Evolutionary conservation across 1,140 invertebrate species (phyloP).

Genomic region (Dufourea novaeangliae): DNA sequence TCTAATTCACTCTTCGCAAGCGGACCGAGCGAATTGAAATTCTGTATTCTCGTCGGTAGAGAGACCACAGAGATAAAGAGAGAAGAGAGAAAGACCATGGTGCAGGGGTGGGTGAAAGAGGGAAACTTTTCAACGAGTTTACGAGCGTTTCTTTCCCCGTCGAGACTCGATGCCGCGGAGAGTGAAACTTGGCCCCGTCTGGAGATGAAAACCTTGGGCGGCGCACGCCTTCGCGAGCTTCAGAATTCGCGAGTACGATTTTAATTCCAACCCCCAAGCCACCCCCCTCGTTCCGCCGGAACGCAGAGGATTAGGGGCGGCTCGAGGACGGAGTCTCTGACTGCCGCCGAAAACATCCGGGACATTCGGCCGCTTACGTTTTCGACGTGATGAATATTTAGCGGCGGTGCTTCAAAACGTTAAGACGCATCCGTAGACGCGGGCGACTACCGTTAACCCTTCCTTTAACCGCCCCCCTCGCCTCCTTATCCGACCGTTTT

Average conservation of each 20-base stretch:
- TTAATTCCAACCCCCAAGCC: conserved; percentile 56
- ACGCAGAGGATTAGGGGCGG: conserved; percentile 40
- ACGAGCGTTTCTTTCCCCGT: neutral
- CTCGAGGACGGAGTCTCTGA: conserved; percentile 32
- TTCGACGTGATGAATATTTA: conserved; percentile 65
- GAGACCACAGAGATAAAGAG: neutral
- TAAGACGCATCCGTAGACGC: conserved; percentile 59
- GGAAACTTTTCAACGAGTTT: conserved; percentile 42
- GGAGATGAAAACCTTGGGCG: conserved; percentile 31
- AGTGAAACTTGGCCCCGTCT: conserved; percentile 6
- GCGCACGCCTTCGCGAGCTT: conserved; percentile 12
- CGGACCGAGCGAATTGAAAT: conserved; percentile 25
- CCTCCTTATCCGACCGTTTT: conserved; percentile 31
- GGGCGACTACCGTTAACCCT: conserved; percentile 50
- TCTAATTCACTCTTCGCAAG: neutral
- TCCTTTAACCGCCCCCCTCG: neutral
- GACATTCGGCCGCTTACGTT: conserved; percentile 58
- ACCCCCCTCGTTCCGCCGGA: conserved; percentile 4
- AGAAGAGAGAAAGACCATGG: too few relatives aligned
- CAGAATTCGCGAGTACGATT: conserved; percentile 55
- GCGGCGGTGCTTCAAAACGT: conserved; percentile 53
- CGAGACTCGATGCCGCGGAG: neutral
- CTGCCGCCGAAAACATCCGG: conserved; percentile 25
- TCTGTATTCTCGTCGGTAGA: neutral
- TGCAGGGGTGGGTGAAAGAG: neutral